A percentile compares a stretch with the other conserved stretches of the same genome.
These are phyloP conservation scores for Leptatherina wallacei DNA, from an alignment of 2,797 vertebrate species.

Conservation along the genomic window DNA sequence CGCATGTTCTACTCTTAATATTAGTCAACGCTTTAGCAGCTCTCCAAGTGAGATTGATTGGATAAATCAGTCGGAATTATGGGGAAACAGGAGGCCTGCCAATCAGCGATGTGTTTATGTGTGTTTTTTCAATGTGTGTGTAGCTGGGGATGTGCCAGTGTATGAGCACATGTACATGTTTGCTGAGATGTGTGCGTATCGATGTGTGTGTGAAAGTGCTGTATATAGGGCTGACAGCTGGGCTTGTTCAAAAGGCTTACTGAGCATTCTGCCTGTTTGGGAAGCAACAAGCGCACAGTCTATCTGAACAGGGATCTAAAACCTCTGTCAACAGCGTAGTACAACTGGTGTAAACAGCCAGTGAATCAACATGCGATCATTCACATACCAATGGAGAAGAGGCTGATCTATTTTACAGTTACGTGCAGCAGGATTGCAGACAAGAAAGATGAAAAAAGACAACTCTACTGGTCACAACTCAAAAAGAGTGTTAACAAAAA, in stretches of 20 bases:
- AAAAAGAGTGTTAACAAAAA: constrained; percentile 35
- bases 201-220: constrained; percentile 46
- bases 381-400: constrained; percentile 58
- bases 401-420: constrained; percentile 48
- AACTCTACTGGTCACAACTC: constrained; percentile 42
- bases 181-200: constrained; percentile 26
- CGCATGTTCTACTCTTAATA: constrained; percentile 82
- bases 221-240: constrained; percentile 81
- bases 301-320: constrained; percentile 81
- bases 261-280: constrained; percentile 80
- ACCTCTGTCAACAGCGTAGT: constrained; percentile 80
- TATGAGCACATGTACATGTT: constrained; percentile 55
- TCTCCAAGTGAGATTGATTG: constrained; percentile 82
- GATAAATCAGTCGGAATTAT: constrained; percentile 82
- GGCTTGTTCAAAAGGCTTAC: constrained; percentile 82
- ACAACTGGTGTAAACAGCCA: constrained; percentile 78
- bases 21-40: constrained; percentile 80
- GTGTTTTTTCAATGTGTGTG: constrained; percentile 46
- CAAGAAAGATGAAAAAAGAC: constrained; percentile 38
- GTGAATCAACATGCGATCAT: constrained; percentile 74
- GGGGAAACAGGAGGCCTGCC: constrained; percentile 81
- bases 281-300: constrained; percentile 76
- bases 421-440: constrained; percentile 37
- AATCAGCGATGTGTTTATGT: constrained; percentile 65
- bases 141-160: constrained; percentile 58